Conservation (phyloP, 2,888 invertebrate genomes). For the Electrophaes corylata region DNA sequence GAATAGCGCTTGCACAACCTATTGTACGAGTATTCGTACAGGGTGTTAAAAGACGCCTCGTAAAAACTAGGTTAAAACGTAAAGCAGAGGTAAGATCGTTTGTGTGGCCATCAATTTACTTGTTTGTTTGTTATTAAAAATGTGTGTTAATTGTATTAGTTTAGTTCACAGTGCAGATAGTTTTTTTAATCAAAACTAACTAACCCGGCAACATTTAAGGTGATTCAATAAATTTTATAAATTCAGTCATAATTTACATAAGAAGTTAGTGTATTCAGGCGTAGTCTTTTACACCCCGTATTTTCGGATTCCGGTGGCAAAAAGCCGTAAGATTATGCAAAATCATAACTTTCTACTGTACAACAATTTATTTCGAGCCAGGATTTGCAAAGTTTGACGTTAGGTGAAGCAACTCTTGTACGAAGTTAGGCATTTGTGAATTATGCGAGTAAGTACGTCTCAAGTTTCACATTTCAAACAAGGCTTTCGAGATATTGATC, state of each 20-base stretch:
- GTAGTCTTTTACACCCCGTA: constrained; percentile 1
- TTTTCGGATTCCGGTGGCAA: constrained; percentile 44
- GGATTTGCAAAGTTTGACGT: constrained; percentile 28
- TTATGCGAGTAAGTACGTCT: constrained; percentile 11
- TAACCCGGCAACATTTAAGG: too few relatives aligned
- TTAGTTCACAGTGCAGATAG: too few relatives aligned
- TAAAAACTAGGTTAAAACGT: too few relatives aligned
- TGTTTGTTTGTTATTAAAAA: too few relatives aligned
- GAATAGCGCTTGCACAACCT: constrained; percentile 56
- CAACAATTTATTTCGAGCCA: constrained; percentile 30
- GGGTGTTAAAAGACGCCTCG: not conserved
- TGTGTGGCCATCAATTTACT: too few relatives aligned
- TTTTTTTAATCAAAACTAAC: too few relatives aligned
- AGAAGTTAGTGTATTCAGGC: not conserved
- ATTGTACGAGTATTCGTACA: constrained; percentile 50
- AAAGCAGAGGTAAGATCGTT: too few relatives aligned
- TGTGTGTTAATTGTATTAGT: too few relatives aligned
- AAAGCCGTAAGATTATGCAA: constrained; percentile 51
- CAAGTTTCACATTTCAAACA: constrained; percentile 22
- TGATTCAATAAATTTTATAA: too few relatives aligned
- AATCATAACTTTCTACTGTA: constrained; percentile 62
- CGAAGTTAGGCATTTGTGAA: constrained; percentile 39
- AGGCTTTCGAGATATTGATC: constrained; percentile 19
- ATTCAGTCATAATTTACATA: not conserved
- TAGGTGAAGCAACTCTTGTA: constrained; percentile 19